Evolutionary conservation across 2,888 invertebrate species (phyloP).

Genomic region (Dilophus febrilis): DNA sequence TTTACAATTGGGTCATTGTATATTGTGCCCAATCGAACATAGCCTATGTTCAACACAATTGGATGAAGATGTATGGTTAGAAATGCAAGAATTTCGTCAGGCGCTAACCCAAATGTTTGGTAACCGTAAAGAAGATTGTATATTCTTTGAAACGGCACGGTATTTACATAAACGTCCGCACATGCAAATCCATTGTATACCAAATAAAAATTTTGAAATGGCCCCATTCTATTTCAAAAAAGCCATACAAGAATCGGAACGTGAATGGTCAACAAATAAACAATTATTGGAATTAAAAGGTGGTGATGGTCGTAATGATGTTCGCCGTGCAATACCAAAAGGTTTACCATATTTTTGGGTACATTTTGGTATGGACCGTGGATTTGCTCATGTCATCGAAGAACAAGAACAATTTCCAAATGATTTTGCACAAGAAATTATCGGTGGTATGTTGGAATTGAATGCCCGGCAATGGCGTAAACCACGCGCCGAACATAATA

Average conservation of each 20-base stretch:
- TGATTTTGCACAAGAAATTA: constrained; percentile 89
- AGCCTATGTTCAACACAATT: constrained; percentile 58
- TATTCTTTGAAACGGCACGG: constrained; percentile 82
- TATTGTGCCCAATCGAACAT: constrained; percentile 73
- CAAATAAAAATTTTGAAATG: constrained; percentile 66
- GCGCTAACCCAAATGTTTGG: constrained; percentile 62
- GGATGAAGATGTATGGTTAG: constrained; percentile 91
- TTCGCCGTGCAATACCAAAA: constrained; percentile 73
- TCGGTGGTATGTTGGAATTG: constrained; percentile 87
- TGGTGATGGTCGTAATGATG: constrained; percentile 35
- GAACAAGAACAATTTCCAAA: constrained; percentile 71
- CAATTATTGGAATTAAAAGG: constrained; percentile 60
- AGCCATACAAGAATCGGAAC: constrained; percentile 86
- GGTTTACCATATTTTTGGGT: constrained; percentile 91
- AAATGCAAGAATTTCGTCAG: constrained; percentile 63
- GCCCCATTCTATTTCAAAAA: constrained; percentile 97
- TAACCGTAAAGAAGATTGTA: constrained; percentile 53
- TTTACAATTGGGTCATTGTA: constrained; percentile 68
- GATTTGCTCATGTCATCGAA: constrained; percentile 95
- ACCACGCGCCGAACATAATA: constrained; percentile 43
- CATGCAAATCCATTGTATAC: constrained; percentile 77
- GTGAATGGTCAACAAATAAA: constrained; percentile 90
- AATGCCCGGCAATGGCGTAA: constrained; percentile 75
- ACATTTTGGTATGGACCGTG: constrained; percentile 77
- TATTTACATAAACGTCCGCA: constrained; percentile 61